phyloP scores from a whole-genome alignment of 1,140 invertebrate species.

The Calephelis nemesis region DNA sequence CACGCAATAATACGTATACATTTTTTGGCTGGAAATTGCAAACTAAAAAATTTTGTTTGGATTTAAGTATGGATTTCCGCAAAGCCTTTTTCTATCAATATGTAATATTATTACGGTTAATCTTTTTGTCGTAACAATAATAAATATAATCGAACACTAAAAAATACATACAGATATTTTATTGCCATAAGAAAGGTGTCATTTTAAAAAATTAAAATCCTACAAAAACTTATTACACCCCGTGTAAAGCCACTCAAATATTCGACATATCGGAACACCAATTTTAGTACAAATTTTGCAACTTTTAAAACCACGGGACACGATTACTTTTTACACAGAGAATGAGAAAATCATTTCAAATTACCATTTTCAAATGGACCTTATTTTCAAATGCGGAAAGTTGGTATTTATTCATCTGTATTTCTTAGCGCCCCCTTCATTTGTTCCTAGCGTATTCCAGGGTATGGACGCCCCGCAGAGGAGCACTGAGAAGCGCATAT shows the following conservation, averaged over 20 bases:
- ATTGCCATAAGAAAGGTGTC: too few species aligned
- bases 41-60: too few species aligned
- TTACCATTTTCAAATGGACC: background rate
- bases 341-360: slow-evolving; percentile 7
- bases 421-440: background rate
- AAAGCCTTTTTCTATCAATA: too few species aligned
- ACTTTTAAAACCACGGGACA: slow-evolving; percentile 51
- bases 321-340: slow-evolving; percentile 36
- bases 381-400: background rate
- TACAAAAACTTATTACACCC: background rate
- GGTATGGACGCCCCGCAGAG: slow-evolving; percentile 35
- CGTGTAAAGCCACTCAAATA: slow-evolving; percentile 10
- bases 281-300: slow-evolving; percentile 48
- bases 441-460: background rate
- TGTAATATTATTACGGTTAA: too few species aligned
- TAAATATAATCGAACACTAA: too few species aligned
- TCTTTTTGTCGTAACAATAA: too few species aligned
- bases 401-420: background rate
- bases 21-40: too few species aligned
- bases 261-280: slow-evolving; percentile 30
- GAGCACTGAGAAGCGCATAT: slow-evolving; percentile 42
- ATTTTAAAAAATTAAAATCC: too few species aligned
- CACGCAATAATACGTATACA: too few species aligned
- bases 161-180: too few species aligned
- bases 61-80: too few species aligned